These are phyloP conservation scores for Idris sp. DNA, from an alignment of 1,140 invertebrate genomes.

Conservation along the genomic window DNA sequence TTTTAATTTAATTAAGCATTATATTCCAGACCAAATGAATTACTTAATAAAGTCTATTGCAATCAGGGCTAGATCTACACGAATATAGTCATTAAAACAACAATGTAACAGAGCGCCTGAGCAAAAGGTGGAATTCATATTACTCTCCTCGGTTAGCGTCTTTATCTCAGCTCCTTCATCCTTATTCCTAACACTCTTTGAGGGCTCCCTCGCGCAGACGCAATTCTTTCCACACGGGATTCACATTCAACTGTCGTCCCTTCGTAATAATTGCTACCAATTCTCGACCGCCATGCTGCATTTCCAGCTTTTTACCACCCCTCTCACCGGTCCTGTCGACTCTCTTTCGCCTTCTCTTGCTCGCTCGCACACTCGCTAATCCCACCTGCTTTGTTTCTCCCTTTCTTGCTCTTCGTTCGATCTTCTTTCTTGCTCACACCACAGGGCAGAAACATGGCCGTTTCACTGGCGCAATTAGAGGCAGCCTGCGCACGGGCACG, in stretches of 20 bases:
- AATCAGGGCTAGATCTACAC: slow-evolving; percentile 38
- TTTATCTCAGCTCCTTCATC: slow-evolving; percentile 39
- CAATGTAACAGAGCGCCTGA: slow-evolving; percentile 32
- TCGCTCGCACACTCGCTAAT: slow-evolving; percentile 22
- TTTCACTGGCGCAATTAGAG: slow-evolving; percentile 75
- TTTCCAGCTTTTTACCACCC: slow-evolving; percentile 75
- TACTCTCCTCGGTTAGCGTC: slow-evolving; percentile 31
- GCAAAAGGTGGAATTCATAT: slow-evolving; percentile 43
- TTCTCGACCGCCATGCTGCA: slow-evolving; percentile 75
- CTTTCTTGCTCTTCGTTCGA: slow-evolving; percentile 17
- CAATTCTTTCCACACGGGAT: slow-evolving; percentile 60
- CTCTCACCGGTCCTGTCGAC: slow-evolving; percentile 30
- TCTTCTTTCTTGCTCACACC: slow-evolving; percentile 66
- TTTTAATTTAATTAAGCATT: slow-evolving; percentile 49
- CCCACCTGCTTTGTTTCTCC: slow-evolving; percentile 41
- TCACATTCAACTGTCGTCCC: slow-evolving; percentile 71
- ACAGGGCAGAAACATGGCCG: slow-evolving; percentile 70
- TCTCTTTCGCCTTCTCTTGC: slow-evolving; percentile 29
- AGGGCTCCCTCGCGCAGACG: slow-evolving; percentile 47
- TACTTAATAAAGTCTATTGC: slow-evolving; percentile 47
- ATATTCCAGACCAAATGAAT: slow-evolving; percentile 47
- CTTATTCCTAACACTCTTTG: slow-evolving; percentile 39
- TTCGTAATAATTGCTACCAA: slow-evolving; percentile 76
- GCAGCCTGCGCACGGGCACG: slow-evolving; percentile 71
- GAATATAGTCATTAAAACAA: slow-evolving; percentile 49